These are phyloP conservation scores for Natrix natrix DNA, from an alignment of 2,797 vertebrate species.

Conservation along the genomic window DNA sequence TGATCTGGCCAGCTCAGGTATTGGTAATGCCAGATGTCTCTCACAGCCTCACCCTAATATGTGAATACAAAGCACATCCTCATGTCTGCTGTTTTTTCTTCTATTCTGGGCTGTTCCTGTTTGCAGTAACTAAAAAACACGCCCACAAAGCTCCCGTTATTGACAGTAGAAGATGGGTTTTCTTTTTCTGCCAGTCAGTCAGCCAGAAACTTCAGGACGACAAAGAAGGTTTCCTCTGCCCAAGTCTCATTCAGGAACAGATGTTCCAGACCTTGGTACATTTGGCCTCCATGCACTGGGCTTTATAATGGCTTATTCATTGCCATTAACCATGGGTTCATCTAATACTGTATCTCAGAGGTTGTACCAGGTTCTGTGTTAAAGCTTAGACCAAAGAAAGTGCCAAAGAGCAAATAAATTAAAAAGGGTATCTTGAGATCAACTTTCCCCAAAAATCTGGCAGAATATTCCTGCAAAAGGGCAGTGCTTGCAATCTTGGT, in stretches of 20 bases:
- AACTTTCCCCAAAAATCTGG: neutral
- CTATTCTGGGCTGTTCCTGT: neutral
- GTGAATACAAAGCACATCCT: neutral
- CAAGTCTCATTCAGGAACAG: neutral
- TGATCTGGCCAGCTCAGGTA: conserved; percentile 98
- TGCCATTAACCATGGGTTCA: neutral
- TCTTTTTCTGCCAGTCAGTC: neutral
- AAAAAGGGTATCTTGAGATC: neutral
- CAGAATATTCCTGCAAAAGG: neutral
- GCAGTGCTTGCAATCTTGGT: neutral
- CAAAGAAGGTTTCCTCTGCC: neutral
- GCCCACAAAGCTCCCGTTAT: neutral
- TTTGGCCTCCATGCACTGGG: neutral
- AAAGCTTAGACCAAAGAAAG: neutral
- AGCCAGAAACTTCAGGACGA: too few species aligned
- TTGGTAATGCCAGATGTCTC: conserved; percentile 90
- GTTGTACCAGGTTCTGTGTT: neutral
- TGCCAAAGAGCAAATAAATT: neutral
- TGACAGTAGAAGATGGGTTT: neutral
- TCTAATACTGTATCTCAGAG: neutral
- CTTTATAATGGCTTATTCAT: neutral
- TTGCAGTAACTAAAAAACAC: neutral
- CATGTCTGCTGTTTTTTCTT: neutral
- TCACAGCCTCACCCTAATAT: conserved; percentile 47
- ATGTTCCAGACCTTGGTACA: neutral